Base-by-base conservation (phyloP, 2,888 invertebrate genomes). In the Spialia ferax region DNA sequence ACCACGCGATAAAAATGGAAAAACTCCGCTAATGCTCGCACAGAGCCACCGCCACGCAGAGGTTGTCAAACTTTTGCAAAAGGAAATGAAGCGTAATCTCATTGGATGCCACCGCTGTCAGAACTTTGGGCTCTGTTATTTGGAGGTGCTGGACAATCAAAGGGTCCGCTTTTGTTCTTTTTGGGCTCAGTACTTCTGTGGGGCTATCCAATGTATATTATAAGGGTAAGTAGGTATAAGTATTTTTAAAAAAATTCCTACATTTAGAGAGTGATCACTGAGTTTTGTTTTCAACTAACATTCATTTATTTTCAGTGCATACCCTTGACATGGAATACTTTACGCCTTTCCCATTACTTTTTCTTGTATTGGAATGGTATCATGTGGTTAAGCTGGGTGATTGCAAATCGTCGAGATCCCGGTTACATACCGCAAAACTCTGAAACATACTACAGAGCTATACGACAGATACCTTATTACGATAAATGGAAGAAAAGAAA, bases 181-280 rank as follows among this genome's bases (percentile, higher is more conserved):
- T 94, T 98, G 79, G 95, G 97, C 69, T 98, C 97, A 0, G 97
- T 98, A 10, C 89, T 98, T 5, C 89, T 98, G 23, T 98, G 98
- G 98, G 98, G 97, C 8, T 98, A 98, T 86, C 98, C 98, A 0
- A 98, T 98, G 97, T 99, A 98, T 82, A 94, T 98, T 78, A 95
- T 98, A 71, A 95, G 97, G 90, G 97, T 97, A 88, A 93, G 32
- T 32, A 8, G 32, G 32, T 32, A 32, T 32, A 32, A n/a, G n/a
- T n/a, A n/a, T n/a, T n/a, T n/a, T n/a, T n/a, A n/a, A n/a, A n/a
- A n/a, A n/a, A n/a, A n/a, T n/a, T n/a, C n/a, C n/a, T n/a, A n/a
- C n/a, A n/a, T n/a, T n/a, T n/a, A n/a, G n/a, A n/a, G n/a, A n/a
- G n/a, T n/a, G n/a, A n/a, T n/a, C n/a, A n/a, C n/a, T n/a, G n/a